Conservation (phyloP, 2,113 vertebrate species). For the Anolis carolinensis region DNA sequence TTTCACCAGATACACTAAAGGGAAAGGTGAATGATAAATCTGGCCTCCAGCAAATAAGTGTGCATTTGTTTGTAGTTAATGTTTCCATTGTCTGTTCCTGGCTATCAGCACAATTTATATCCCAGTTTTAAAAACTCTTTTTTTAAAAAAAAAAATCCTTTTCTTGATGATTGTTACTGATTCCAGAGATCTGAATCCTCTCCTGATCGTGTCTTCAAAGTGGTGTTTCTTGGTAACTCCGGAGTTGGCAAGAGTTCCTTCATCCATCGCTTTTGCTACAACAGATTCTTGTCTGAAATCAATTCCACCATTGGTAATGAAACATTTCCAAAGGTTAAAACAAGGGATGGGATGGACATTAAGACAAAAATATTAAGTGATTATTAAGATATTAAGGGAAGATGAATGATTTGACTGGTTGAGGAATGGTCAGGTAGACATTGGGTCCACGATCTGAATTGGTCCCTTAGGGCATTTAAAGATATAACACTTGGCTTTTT, state of each 20-base stretch:
- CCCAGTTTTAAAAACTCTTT: conserved; percentile 6
- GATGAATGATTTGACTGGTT: too few relatives aligned
- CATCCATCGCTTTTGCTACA: conserved; percentile 82
- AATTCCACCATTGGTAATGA: conserved; percentile 79
- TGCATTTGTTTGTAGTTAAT: not conserved
- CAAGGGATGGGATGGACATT: not conserved
- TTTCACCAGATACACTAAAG: not conserved
- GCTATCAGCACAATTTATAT: not conserved
- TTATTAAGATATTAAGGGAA: not conserved
- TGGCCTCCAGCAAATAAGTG: not conserved
- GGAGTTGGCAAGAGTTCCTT: conserved; percentile 87
- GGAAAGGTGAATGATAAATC: not conserved
- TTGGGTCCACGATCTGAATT: too few relatives aligned
- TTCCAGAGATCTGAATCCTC: conserved; percentile 53
- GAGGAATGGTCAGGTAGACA: too few relatives aligned
- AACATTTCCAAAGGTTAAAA: not conserved
- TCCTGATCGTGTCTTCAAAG: conserved; percentile 81
- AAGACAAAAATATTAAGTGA: not conserved
- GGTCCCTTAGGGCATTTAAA: too few relatives aligned
- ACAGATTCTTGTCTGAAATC: conserved; percentile 70
- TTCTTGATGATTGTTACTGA: conserved; percentile 14
- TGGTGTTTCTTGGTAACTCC: conserved; percentile 85
- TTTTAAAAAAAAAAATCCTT: not conserved
- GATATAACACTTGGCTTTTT: too few relatives aligned
- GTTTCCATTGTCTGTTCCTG: not conserved